A percentile compares a stretch with the other conserved stretches of the same genome.
Conservation (phyloP, 1,140 invertebrate genomes). For the Globodera ellingtonae region DNA sequence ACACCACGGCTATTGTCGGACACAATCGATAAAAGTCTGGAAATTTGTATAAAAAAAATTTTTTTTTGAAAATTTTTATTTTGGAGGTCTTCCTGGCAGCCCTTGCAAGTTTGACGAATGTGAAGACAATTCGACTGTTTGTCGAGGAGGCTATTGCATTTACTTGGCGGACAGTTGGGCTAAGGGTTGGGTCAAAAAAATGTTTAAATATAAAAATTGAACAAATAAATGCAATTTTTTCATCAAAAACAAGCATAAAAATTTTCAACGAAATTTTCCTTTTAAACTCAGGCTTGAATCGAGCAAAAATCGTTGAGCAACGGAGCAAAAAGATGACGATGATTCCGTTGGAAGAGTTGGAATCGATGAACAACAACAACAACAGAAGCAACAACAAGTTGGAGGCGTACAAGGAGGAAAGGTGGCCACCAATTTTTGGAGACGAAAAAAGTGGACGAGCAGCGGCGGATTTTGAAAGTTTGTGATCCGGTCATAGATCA, state of each 20-base stretch:
- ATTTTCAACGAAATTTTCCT: too few relatives aligned
- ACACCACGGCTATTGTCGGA: constrained; percentile 41
- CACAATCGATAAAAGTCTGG: constrained; percentile 28
- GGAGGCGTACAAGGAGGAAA: background rate
- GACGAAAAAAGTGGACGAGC: constrained; percentile 9
- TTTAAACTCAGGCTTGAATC: too few relatives aligned
- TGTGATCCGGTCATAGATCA: too few relatives aligned
- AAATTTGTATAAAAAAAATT: too few relatives aligned
- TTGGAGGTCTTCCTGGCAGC: constrained; percentile 44
- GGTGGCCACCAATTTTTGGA: background rate
- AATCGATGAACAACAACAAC: background rate
- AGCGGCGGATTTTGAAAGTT: constrained; percentile 14
- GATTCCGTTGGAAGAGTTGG: background rate
- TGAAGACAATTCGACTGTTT: constrained; percentile 34
- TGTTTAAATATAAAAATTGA: too few relatives aligned
- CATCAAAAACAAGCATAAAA: too few relatives aligned
- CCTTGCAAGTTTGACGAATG: constrained; percentile 9
- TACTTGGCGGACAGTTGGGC: constrained; percentile 17
- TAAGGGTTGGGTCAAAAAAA: background rate
- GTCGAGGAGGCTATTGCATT: constrained; percentile 48
- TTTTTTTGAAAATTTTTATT: constrained; percentile 11
- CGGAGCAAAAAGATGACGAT: background rate
- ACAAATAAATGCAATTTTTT: too few relatives aligned
- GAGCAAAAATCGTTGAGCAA: background rate
- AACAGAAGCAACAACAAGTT: background rate